A percentile compares a stretch with the other conserved stretches of the same genome.
phyloP scores from a whole-genome alignment of 2,888 invertebrate genomes.

The Macrophya annulata region DNA sequence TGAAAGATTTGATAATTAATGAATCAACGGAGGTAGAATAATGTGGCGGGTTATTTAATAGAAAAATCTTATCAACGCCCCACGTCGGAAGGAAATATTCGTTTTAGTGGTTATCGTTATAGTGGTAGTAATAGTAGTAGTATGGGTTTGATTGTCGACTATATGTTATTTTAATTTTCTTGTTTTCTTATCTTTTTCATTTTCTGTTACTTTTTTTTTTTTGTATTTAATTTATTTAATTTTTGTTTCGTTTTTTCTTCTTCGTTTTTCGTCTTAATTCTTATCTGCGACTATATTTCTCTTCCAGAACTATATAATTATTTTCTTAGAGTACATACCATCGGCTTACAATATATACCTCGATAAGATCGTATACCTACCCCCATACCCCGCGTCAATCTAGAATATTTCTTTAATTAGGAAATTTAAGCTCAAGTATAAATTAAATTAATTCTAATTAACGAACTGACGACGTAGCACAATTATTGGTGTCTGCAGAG shows the following conservation, averaged over 20 bases:
- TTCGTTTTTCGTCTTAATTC: not conserved
- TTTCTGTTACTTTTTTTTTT: too few relatives aligned
- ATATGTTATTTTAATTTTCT: not conserved
- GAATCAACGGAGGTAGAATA: constrained; percentile 1
- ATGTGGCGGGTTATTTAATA: not conserved
- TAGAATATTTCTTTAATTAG: constrained; percentile 51
- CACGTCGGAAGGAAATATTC: constrained; percentile 28
- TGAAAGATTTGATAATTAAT: not conserved
- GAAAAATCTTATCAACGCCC: constrained; percentile 27
- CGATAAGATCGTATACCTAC: constrained; percentile 41
- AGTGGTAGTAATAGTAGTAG: not conserved
- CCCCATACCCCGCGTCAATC: constrained; percentile 7
- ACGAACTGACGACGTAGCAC: constrained; percentile 32
- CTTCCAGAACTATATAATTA: constrained; percentile 10
- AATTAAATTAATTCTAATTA: constrained; percentile 42
- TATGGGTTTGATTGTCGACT: constrained; percentile 9
- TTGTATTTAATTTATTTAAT: too few relatives aligned
- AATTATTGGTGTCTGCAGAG: not conserved
- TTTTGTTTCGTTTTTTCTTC: not conserved
- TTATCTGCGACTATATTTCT: constrained; percentile 21
- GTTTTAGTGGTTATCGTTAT: not conserved
- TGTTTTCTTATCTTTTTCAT: not conserved
- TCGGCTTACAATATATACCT: not conserved
- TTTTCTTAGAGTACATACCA: not conserved
- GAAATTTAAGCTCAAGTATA: constrained; percentile 36